Conservation (phyloP, 2,888 invertebrate genomes). For the Euzophera pinguis region DNA sequence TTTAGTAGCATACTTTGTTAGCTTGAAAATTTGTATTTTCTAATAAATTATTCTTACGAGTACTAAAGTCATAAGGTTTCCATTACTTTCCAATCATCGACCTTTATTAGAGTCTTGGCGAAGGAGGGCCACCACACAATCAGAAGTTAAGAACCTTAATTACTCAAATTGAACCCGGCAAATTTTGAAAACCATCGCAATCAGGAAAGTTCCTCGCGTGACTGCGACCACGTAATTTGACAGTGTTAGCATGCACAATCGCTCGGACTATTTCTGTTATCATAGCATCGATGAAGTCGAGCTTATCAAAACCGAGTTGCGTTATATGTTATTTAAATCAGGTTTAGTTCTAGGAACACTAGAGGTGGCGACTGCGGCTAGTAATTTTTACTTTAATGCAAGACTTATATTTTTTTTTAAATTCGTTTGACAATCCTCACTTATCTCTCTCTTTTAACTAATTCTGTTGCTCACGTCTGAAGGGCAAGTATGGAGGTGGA, state of each 20-base stretch:
- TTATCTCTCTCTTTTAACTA: too few relatives aligned
- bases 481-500: too few relatives aligned
- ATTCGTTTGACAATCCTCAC: too few relatives aligned
- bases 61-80: too few relatives aligned
- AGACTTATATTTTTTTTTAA: too few relatives aligned
- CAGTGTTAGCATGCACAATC: slow-evolving; percentile 38
- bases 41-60: too few relatives aligned
- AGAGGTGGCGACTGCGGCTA: too few relatives aligned
- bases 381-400: too few relatives aligned
- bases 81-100: neutral
- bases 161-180: slow-evolving; percentile 41
- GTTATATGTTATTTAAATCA: slow-evolving; percentile 4
- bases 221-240: slow-evolving; percentile 46
- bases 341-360: too few relatives aligned
- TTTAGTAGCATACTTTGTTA: too few relatives aligned
- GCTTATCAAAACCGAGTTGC: slow-evolving; percentile 16
- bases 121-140: slow-evolving; percentile 22
- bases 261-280: slow-evolving; percentile 48
- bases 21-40: too few relatives aligned
- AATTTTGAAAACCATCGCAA: slow-evolving; percentile 48
- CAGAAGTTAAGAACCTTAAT: slow-evolving; percentile 20
- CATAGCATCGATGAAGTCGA: slow-evolving; percentile 47
- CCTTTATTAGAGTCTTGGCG: slow-evolving; percentile 1
- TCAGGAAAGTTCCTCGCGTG: slow-evolving; percentile 49
- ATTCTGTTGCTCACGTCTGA: too few relatives aligned